Evolutionary conservation across 2,888 invertebrate genomes (phyloP), one percentile per base, ranked within the genome.

Genomic region (Drosophila nr. perissopoda): DNA sequence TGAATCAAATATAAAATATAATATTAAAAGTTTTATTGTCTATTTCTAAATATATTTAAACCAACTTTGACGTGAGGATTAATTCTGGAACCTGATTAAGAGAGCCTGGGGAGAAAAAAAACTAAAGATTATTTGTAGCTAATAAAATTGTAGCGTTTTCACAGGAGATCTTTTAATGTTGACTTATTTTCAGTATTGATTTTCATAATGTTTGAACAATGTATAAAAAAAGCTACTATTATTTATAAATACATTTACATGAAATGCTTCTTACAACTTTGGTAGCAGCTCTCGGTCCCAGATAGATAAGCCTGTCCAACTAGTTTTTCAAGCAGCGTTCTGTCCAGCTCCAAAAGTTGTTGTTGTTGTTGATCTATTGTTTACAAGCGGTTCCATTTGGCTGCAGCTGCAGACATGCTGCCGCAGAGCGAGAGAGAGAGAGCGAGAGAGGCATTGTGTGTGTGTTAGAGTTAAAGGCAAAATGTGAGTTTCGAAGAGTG

Each of bases 381-480:
- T 80, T 80, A 74, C 82, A 69, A 70, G 49, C 74, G 70, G 82
- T 80, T 80, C 82, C 79, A 80, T 81, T 74, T 71, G 78, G 56
- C 63, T 80, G 79, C 79, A 81, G 82, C 73, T 80, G 79, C 79
- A 73, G 62, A 63, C 51, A 59, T 29, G 56, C 36, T n/a, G 8
- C 33, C n/a, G 11, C 18, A 52, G 25, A 49, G 8, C 16, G 25
- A 45, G 18, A 31, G 27, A 45, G 29, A n/a, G 54, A 29, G 27
- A 31, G 21, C n/a, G n/a, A 53, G 42, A 29, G 21, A 21, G 38
- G 33, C 2, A 53, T 40, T 25, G 18, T 25, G 48, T 36, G 33
- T 52, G 36, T 38, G 61, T 16, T 52, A 38, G 29, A 27, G 54
- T 10, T 27, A 18, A 16, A 27, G 34, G 31, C 25, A 65, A 42